Conservation (phyloP, 2,113 vertebrate species). For the Danio rerio region GRCz12tu NC_133196.1:3839501-3840000, state of each 20-base stretch:
- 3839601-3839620: slow-evolving; percentile 65
- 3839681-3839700: background rate
- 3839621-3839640: slow-evolving; percentile 54
- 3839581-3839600: slow-evolving; percentile 59
- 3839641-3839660: slow-evolving; percentile 38
- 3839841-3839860: slow-evolving; percentile 6
- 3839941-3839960: too few species aligned
- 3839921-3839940: too few species aligned
- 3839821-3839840: slow-evolving; percentile 50
- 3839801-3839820: slow-evolving; percentile 69
- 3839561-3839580: slow-evolving; percentile 23
- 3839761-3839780: slow-evolving; percentile 41
- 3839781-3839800: slow-evolving; percentile 58
- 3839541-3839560: background rate
- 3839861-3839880: too few species aligned
- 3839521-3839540: too few species aligned
- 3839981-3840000: too few species aligned
- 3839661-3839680: background rate
- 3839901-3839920: too few species aligned
- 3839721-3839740: slow-evolving; percentile 49
- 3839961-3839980: too few species aligned
- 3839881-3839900: too few species aligned
- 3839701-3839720: background rate
- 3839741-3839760: slow-evolving; percentile 63
- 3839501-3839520: slow-evolving; percentile 40